Percentiles rank a stretch among this genome's conserved stretches.
These are phyloP conservation scores for Nymphalis c-album DNA, from an alignment of 2,888 invertebrate species.

Conservation along the genomic window DNA sequence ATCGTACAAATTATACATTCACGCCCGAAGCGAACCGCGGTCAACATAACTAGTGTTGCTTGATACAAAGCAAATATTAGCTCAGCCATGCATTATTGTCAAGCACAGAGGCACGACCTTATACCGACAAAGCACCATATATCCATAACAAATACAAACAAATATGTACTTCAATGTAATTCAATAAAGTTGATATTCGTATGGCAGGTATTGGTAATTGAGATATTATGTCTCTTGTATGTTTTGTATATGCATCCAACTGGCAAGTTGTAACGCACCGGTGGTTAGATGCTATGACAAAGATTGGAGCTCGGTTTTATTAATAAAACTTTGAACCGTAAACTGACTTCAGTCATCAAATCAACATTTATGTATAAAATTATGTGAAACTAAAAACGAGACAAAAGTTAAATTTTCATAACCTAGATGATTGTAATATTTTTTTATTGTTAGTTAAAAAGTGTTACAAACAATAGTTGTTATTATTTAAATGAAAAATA, in stretches of 20 bases:
- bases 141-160: conserved; percentile 30
- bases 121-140: conserved; percentile 43
- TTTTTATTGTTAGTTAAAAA: background rate
- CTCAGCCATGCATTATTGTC: conserved; percentile 81
- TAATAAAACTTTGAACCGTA: conserved; percentile 46
- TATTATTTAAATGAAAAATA: too few species aligned
- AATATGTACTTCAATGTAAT: conserved; percentile 37
- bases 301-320: conserved; percentile 75
- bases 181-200: conserved; percentile 31
- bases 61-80: conserved; percentile 81
- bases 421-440: background rate
- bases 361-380: conserved; percentile 30
- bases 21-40: conserved; percentile 72
- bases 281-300: conserved; percentile 72
- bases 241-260: conserved; percentile 67
- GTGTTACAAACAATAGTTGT: too few species aligned
- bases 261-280: conserved; percentile 72
- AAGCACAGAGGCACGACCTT: conserved; percentile 65
- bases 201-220: conserved; percentile 23
- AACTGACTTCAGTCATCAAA: conserved; percentile 37
- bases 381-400: background rate
- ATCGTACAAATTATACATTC: conserved; percentile 75
- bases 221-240: conserved; percentile 26
- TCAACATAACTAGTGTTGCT: conserved; percentile 72
- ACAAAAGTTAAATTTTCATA: background rate